Percentiles rank a stretch among this genome's conserved stretches.
phyloP scores from a whole-genome alignment of 2,888 invertebrate genomes.

The Eretmocerus hayati region DNA sequence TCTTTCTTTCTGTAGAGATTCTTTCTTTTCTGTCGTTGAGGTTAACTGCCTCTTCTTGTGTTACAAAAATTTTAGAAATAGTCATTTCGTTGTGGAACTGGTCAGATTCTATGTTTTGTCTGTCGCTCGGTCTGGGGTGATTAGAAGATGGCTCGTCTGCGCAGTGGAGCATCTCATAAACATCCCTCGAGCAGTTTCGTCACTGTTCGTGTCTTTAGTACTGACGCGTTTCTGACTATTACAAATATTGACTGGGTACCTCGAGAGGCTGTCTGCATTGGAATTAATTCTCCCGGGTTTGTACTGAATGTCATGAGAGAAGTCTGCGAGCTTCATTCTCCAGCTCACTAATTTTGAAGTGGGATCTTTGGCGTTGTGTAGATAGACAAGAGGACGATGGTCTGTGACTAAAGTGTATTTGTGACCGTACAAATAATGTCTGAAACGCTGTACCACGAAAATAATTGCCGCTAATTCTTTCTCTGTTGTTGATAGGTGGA shows the following conservation, averaged over 20 bases:
- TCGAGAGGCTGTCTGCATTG: constrained; percentile 18
- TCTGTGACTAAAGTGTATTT: constrained; percentile 17
- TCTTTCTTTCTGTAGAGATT: no score
- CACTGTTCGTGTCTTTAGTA: background rate
- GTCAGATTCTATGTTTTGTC: background rate
- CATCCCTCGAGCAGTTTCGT: background rate
- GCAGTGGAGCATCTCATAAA: background rate
- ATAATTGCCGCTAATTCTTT: constrained; percentile 18
- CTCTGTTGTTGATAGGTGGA: constrained; percentile 15
- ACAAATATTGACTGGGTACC: constrained; percentile 12
- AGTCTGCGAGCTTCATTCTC: constrained; percentile 14
- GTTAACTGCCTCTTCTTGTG: no score
- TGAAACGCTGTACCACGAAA: background rate
- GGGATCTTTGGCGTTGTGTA: constrained; percentile 2
- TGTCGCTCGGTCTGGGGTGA: background rate
- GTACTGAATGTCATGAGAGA: constrained; percentile 16
- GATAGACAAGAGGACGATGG: constrained; percentile 20
- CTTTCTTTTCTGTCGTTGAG: no score
- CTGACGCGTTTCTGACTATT: background rate
- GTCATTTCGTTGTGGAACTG: background rate
- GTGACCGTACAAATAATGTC: constrained; percentile 9
- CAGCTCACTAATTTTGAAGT: constrained; percentile 9
- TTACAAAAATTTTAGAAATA: background rate
- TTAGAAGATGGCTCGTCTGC: background rate
- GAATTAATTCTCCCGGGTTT: constrained; percentile 16